Evolutionary conservation across 2,888 invertebrate species (phyloP).

Genomic region (Torymus aiolomorphi): DNA sequence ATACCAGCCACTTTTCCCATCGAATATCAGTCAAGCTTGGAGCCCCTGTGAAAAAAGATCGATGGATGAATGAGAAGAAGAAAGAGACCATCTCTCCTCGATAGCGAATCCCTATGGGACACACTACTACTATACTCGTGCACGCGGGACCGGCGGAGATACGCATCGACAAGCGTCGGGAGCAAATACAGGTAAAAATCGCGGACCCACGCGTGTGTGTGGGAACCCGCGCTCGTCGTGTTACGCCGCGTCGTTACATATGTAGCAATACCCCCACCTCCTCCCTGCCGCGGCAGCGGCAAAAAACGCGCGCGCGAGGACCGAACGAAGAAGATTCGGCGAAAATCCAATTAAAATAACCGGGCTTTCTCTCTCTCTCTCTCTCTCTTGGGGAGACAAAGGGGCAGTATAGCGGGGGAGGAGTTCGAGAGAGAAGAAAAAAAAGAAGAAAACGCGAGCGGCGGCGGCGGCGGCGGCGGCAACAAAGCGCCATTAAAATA

Average conservation of each 20-base stretch:
- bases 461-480: constrained; percentile 54
- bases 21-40: no score
- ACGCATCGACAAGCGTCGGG: constrained; percentile 7
- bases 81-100: no score
- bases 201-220: constrained; percentile 33
- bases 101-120: no score
- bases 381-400: neutral
- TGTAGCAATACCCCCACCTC: constrained; percentile 35
- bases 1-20: no score
- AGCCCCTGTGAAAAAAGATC: no score
- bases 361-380: constrained; percentile 60
- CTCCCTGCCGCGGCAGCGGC: neutral
- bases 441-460: constrained; percentile 41
- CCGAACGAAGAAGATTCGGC: constrained; percentile 69
- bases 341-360: constrained; percentile 76
- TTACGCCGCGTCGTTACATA: constrained; percentile 53
- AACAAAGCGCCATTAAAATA: constrained; percentile 74
- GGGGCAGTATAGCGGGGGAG: constrained; percentile 60
- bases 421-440: constrained; percentile 59
- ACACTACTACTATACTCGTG: no score
- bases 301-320: constrained; percentile 54
- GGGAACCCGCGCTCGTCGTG: constrained; percentile 34
- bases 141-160: neutral
- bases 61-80: no score
- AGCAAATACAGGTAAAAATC: constrained; percentile 17